Percentiles rank a stretch among this genome's conserved stretches.
These are phyloP conservation scores for Turritopsis rubra DNA, from an alignment of 30 jellyfish, hydroid and myxozoan genomes.

Conservation along the genomic window DNA sequence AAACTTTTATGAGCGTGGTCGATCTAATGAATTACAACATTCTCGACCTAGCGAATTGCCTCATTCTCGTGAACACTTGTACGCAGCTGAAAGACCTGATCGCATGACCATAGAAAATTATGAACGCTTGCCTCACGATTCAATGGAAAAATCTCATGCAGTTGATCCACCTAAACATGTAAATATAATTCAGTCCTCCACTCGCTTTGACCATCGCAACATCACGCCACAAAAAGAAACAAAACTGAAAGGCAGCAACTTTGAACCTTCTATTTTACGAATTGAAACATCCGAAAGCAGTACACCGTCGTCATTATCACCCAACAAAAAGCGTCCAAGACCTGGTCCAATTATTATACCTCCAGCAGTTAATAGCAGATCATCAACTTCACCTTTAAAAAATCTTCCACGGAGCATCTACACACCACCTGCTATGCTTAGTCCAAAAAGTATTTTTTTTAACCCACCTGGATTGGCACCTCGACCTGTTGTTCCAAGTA, in stretches of 20 bases:
- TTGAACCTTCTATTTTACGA: constrained; percentile 18
- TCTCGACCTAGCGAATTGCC: background rate
- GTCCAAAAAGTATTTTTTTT: constrained; percentile 92
- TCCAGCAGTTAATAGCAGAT: constrained; percentile 79
- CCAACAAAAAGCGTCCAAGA: constrained; percentile 78
- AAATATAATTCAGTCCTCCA: background rate
- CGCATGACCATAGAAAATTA: background rate
- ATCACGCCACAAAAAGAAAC: constrained; percentile 9
- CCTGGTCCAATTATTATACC: constrained; percentile 97
- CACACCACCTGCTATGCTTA: constrained; percentile 98
- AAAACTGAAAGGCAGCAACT: background rate
- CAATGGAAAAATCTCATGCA: background rate
- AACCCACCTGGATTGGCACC: constrained; percentile 86
- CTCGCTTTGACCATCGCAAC: constrained; percentile 10
- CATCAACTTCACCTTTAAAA: constrained; percentile 39
- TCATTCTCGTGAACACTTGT: background rate
- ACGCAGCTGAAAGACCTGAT: background rate
- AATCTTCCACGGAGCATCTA: constrained; percentile 55
- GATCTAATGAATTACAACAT: background rate
- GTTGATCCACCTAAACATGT: constrained; percentile 4
- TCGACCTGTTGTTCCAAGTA: constrained; percentile 48
- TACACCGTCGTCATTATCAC: constrained; percentile 52
- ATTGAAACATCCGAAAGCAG: background rate
- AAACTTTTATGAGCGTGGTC: constrained; percentile 8
- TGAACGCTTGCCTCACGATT: background rate